Base-by-base conservation (phyloP, 2,797 vertebrate genomes). In the Gadopsis bispinosus region DNA sequence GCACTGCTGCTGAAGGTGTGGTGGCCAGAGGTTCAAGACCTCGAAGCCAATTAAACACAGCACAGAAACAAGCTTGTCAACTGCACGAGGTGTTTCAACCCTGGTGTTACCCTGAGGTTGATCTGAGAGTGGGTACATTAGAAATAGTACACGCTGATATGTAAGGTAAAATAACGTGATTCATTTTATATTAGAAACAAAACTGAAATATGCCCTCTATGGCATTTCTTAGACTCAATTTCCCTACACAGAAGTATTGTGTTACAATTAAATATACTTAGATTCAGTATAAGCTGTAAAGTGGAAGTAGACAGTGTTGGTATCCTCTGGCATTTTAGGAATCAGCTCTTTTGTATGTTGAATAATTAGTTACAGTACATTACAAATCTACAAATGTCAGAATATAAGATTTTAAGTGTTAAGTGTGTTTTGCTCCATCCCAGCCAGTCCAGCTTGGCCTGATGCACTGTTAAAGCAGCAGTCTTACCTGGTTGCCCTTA, bases 11-110 rank as follows among this genome's bases (percentile, higher is more conserved):
- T 4, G 77, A 82, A 89, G 87, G 79, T 80, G 77, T 73, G 77
- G 73, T 72, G 47, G 79, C 75, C 76, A 83, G 53, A 83, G 69
- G 83, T 85, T 83, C 76, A 79, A 79, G 73, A 75, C 73, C 86
- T 76, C 75, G 33, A 35, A 80, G 78, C 50, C 83, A 84, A 69
- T 83, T 79, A 75, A 87, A 69, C 62, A 65, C 61, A 81, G 51
- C 35, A 75, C 12, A 55, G 50, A 79, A 73, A 83, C 56, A 75
- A 60, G 73, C 51, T 73, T 29, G 59, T 69, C 55, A 17, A 26
- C 67, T 56, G 47, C 35, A 50, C 60, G 17, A 64, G 55, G 62
- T 75, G 71, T 72, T 63, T 76, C 19, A 37, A 31, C 14, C 31
- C 17, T 26, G 26, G 11, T 68, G 48, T 72, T 55, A 55, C 37